Evolutionary conservation across 2,113 vertebrate species (phyloP), one percentile per base, ranked within the genome.

Genomic region (Oenanthe oenanthe): DNA sequence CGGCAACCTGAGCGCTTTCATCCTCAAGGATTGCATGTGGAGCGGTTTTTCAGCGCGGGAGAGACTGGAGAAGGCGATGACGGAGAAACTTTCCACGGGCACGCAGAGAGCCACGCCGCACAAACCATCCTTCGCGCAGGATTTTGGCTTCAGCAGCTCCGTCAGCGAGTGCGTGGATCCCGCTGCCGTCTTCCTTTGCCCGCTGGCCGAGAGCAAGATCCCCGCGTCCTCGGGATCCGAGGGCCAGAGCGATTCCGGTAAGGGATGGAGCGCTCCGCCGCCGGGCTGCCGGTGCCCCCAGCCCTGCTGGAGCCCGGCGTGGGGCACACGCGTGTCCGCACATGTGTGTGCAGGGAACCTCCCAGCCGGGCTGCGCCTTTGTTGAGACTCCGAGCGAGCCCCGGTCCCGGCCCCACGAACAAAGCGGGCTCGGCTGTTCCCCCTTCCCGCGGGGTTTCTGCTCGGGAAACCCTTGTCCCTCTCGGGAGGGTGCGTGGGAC

Each of bases 11-110:
- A 99, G 98, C 93, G 99, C 99, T 61, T 99, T 99, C 96, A 98
- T 99, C 85, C 99, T 99, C 54, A 98, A 97, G 92, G 99, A 99
- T 98, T 99, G 99, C 96, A 99, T 99, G 99, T 99, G 99, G 99
- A 99, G 99, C 80, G 98, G 99, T 7, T 99, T 99, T 95, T 99
- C 99, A 3, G 98, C 98, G 74, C 98, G 98, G 58, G 99, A 99
- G 95, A 97, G 99, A 28, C 97, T 98, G 97, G 99, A 99, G 93
- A 99, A 98, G 94, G 98, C 97, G 42, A 98, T 99, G 85, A 98
- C 97, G 10, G 98, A 98, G 74, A 97, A 97, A 54, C 97, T 97
- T 60, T 78, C 98, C n/a, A 73, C 97, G 51, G 97, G 96, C 74
- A 85, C 95, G 56, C 96, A 95, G 65, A 96, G 96, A 68, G 78